A percentile compares a stretch with the other conserved stretches of the same genome.
phyloP scores from a whole-genome alignment of 1,140 invertebrate species.

The Cyclargus thomasi region DNA sequence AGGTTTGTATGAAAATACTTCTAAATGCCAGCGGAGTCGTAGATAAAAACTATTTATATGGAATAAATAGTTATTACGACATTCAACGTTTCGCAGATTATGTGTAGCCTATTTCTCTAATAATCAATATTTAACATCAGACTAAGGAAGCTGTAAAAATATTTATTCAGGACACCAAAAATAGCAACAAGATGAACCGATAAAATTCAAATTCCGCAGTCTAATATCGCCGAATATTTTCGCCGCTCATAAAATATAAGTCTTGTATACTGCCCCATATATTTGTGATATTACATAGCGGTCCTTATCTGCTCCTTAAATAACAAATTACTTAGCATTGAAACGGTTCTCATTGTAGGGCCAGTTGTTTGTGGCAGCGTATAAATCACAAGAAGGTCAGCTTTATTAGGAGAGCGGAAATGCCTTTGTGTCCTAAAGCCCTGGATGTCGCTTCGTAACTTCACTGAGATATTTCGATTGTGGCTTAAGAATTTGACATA shows the following conservation, averaged over 20 bases:
- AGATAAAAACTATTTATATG: no score
- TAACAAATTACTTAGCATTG: conserved; percentile 23
- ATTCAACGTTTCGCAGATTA: no score
- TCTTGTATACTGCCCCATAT: neutral
- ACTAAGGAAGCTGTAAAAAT: no score
- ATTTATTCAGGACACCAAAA: no score
- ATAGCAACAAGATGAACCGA: no score
- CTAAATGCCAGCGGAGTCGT: no score
- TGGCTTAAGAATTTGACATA: conserved; percentile 10
- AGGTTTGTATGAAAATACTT: no score
- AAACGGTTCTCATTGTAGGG: conserved; percentile 18
- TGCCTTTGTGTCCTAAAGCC: conserved; percentile 21
- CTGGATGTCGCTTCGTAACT: conserved; percentile 15
- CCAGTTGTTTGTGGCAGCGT: conserved; percentile 20
- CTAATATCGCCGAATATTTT: neutral
- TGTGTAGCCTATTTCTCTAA: no score
- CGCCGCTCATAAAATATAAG: neutral
- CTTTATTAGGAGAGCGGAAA: conserved; percentile 20
- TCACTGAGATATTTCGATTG: conserved; percentile 17
- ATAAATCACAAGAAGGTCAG: conserved; percentile 19
- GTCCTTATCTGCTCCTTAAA: conserved; percentile 16
- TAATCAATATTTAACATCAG: no score
- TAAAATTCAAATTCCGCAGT: no score
- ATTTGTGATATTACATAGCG: conserved; percentile 3
- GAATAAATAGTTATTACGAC: no score